phyloP scores from a whole-genome alignment of 1,140 invertebrate species.

The Ostrea denselamellosa region DNA sequence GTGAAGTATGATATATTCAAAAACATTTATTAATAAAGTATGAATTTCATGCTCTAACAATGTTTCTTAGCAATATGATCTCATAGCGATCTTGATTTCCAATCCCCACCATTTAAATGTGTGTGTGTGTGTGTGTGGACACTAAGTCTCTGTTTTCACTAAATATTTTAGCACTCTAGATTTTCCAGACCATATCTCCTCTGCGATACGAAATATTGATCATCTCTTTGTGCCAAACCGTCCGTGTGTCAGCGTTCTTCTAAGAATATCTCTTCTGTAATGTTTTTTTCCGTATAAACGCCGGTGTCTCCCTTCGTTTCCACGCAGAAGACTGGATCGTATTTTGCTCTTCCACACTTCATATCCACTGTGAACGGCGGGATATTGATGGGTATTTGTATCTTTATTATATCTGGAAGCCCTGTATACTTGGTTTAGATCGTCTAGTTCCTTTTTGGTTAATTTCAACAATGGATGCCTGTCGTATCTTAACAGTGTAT shows the following conservation, averaged over 20 bases:
- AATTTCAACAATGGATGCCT: background rate
- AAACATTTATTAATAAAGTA: too few species aligned
- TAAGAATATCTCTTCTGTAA: background rate
- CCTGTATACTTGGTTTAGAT: slow-evolving; percentile 2
- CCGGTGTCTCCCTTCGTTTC: too few species aligned
- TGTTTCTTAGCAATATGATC: too few species aligned
- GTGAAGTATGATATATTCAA: too few species aligned
- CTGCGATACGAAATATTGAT: background rate
- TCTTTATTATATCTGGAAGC: too few species aligned
- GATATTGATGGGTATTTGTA: background rate
- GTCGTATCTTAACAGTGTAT: background rate
- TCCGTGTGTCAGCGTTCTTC: background rate
- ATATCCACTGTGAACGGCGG: background rate
- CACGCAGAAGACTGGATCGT: background rate
- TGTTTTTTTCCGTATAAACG: background rate
- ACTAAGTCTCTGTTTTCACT: too few species aligned
- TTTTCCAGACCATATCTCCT: too few species aligned
- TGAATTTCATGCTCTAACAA: too few species aligned
- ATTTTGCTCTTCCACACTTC: background rate
- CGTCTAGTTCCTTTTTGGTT: background rate
- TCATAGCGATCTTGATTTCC: too few species aligned
- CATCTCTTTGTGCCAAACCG: background rate
- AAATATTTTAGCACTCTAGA: too few species aligned
- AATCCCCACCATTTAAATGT: too few species aligned
- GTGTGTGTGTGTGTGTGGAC: too few species aligned